Base-by-base conservation (phyloP, 1,140 invertebrate species). In the Potamilus streckersoni region DNA sequence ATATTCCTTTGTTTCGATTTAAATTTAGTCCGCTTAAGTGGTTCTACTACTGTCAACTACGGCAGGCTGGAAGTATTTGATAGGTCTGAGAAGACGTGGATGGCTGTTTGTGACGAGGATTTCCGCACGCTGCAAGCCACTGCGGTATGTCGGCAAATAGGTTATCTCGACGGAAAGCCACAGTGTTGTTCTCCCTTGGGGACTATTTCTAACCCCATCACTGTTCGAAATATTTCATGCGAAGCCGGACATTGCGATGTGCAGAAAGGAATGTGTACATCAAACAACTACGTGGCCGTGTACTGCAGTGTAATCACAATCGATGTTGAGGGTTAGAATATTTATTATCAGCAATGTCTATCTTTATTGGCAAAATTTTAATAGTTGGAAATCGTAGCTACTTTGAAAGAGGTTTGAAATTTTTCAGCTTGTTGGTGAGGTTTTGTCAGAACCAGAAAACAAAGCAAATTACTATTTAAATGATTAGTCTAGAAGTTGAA, bases 41-140 rank as follows among this genome's bases (percentile, higher is more conserved):
- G 75, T 11, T 77, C 70, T 27, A 66, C 58, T 13, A 68, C 60
- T 55, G 17, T 19, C 16, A 76, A 74, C 59, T 75, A 75, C 23
- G 94, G 94, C 17, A 90, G 93, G 70, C 69, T 84, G 5, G 80
- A 83, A 71, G 67, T 84, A 55, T 70, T 58, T 61, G 77, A 81
- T 56, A n/a, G 15, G 13, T 16, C 23, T 23, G 66, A 69, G 20
- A 69, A 72, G 20, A 69, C 27, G 6, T 84, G 83, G 83, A 61
- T 73, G 1, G 57, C 74, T 3, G 70, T 83, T 19, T 84, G 83
- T 71, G 73, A 78, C 49, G 20, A 71, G 8, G 58, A 70, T 27
- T 73, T 81, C 31, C 65, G 66, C 58, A 65, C 65, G 4, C 58
- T 68, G 20, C 68, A 80, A 59, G 80, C 73, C n/a, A 38, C 49